phyloP scores from a whole-genome alignment of 1,140 invertebrate genomes.

The Probaryconus sp. region DNA sequence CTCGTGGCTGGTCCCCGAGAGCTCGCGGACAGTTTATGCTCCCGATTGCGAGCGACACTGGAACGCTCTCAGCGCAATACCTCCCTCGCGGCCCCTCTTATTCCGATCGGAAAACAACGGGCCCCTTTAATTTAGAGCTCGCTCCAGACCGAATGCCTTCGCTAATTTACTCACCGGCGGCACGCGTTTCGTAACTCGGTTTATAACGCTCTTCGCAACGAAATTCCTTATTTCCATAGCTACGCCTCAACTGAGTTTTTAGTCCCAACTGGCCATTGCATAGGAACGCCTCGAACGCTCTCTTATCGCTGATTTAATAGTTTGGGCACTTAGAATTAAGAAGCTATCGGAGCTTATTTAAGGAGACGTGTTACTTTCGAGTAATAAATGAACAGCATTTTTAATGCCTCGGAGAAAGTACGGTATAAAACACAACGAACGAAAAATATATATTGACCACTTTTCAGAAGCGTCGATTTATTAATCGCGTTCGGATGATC shows the following conservation, averaged over 20 bases:
- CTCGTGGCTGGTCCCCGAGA: constrained; percentile 43
- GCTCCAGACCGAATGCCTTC: constrained; percentile 47
- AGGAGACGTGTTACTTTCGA: constrained; percentile 40
- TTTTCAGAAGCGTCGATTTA: too few species aligned
- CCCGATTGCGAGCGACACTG: constrained; percentile 77
- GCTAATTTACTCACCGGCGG: constrained; percentile 58
- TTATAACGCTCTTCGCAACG: not conserved
- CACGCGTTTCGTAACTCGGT: constrained; percentile 60
- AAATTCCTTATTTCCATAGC: not conserved
- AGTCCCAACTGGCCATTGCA: constrained; percentile 33
- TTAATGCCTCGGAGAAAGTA: too few species aligned
- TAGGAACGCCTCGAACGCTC: not conserved
- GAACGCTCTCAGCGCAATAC: constrained; percentile 76
- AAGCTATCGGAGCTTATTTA: constrained; percentile 44
- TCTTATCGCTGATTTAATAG: constrained; percentile 55
- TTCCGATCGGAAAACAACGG: constrained; percentile 66
- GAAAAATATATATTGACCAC: too few species aligned
- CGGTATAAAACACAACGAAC: too few species aligned
- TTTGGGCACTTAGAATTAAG: constrained; percentile 46
- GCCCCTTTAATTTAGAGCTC: constrained; percentile 73
- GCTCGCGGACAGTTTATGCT: constrained; percentile 76
- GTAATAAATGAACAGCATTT: too few species aligned
- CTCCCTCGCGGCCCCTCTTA: constrained; percentile 61
- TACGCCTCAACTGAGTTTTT: too few species aligned
- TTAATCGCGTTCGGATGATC: too few species aligned